Conservation (phyloP, 2,797 vertebrate species). For the Pelochelys cantorii region DNA sequence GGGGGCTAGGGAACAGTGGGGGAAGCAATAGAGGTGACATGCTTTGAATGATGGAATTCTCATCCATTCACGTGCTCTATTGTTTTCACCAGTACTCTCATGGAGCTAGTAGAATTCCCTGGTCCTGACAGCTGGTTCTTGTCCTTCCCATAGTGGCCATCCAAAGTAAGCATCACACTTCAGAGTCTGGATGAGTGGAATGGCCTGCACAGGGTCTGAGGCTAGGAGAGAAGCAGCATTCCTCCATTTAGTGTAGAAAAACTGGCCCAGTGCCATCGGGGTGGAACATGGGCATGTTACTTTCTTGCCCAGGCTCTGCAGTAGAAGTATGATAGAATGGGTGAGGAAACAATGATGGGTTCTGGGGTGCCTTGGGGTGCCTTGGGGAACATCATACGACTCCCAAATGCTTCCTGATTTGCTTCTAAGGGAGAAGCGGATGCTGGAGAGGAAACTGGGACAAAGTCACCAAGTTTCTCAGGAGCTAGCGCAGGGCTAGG, state of each 20-base stretch:
- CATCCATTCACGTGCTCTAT: background rate
- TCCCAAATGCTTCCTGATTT: background rate
- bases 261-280: constrained; percentile 76
- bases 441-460: background rate
- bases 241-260: constrained; percentile 81
- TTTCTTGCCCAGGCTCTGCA: constrained; percentile 26
- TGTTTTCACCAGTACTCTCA: background rate
- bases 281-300: constrained; percentile 63
- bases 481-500: background rate
- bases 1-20: background rate
- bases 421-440: background rate
- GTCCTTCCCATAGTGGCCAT: constrained; percentile 57
- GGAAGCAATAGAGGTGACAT: background rate
- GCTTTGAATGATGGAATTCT: background rate
- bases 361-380: background rate
- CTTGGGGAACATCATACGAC: constrained; percentile 66
- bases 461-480: background rate
- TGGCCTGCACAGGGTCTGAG: constrained; percentile 62
- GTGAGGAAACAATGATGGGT: background rate
- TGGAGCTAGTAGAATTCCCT: constrained; percentile 55
- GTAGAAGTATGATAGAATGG: background rate
- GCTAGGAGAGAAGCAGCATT: constrained; percentile 82
- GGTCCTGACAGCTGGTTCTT: constrained; percentile 38
- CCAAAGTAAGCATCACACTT: constrained; percentile 79
- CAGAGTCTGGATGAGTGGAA: constrained; percentile 81